These are phyloP conservation scores for Pipistrellus kuhlii DNA, from an alignment of 2,797 vertebrate genomes.

Conservation along the genomic window DNA sequence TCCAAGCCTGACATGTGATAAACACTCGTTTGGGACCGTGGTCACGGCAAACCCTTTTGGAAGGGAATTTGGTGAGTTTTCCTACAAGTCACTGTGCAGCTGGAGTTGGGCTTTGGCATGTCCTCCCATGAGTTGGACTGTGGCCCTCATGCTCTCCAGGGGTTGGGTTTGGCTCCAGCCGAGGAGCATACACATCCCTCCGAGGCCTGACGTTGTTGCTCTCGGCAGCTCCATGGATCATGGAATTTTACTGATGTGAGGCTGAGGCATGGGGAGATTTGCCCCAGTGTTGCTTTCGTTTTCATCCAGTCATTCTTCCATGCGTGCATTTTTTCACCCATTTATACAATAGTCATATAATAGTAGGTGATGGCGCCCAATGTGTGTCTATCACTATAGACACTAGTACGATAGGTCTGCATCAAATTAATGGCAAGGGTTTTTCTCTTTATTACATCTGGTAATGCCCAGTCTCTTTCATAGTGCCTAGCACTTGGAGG, in stretches of 20 bases:
- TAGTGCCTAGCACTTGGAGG: neutral
- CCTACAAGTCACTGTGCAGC: conserved; percentile 46
- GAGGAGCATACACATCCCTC: neutral
- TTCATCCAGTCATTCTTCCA: neutral
- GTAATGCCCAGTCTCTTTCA: neutral
- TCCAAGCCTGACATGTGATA: conserved; percentile 45
- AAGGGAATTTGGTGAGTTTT: conserved; percentile 57
- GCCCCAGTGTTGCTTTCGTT: neutral
- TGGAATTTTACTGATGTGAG: conserved; percentile 40
- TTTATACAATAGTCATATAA: neutral
- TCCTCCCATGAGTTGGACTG: neutral
- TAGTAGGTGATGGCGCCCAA: no score
- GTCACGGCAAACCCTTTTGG: neutral
- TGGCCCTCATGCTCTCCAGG: conserved; percentile 49
- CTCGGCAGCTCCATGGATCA: neutral
- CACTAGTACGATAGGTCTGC: neutral
- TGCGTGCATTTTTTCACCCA: neutral
- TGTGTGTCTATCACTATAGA: neutral
- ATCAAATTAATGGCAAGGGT: neutral
- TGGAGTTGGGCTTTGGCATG: conserved; percentile 56
- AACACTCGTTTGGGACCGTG: neutral
- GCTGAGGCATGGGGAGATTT: neutral
- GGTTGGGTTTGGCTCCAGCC: conserved; percentile 42
- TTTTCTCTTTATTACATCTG: neutral
- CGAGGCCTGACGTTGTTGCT: neutral